These are phyloP conservation scores for Umimayanthus chanpuru DNA, from an alignment of 92 coral and sea anemone species.

Conservation along the genomic window DNA sequence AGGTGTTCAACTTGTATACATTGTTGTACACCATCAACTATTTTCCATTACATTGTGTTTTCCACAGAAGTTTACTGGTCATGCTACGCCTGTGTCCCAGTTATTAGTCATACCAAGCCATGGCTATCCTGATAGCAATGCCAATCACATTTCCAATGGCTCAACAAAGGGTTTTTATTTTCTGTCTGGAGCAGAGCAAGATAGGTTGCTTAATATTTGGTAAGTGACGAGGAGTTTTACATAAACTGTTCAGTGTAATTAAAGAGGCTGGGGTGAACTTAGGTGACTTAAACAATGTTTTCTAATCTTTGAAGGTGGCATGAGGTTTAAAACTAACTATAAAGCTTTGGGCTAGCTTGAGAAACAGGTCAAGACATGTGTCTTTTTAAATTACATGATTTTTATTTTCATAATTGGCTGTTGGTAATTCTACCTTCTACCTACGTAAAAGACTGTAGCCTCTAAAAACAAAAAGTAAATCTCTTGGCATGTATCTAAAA, in stretches of 20 bases:
- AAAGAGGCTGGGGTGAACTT: background rate
- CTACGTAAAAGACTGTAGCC: too few relatives aligned
- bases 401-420: too few relatives aligned
- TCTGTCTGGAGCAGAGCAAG: slow-evolving; percentile 92
- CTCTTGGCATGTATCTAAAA: too few relatives aligned
- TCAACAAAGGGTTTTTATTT: slow-evolving; percentile 80
- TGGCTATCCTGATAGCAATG: slow-evolving; percentile 67
- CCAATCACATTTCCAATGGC: slow-evolving; percentile 70
- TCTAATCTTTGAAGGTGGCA: background rate
- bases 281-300: background rate
- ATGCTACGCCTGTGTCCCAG: slow-evolving; percentile 82
- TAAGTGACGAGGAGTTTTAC: slow-evolving; percentile 32
- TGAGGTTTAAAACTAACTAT: too few relatives aligned
- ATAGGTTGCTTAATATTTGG: slow-evolving; percentile 91
- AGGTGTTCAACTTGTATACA: too few relatives aligned
- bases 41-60: background rate
- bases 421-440: too few relatives aligned
- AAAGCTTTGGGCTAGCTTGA: too few relatives aligned
- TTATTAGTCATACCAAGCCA: slow-evolving; percentile 82
- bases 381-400: too few relatives aligned
- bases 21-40: background rate
- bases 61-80: slow-evolving; percentile 92
- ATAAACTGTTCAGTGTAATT: background rate
- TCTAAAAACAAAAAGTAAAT: too few relatives aligned
- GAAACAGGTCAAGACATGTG: too few relatives aligned